Conservation (phyloP, 2,113 vertebrate genomes). For the Saguinus imperator region DNA sequence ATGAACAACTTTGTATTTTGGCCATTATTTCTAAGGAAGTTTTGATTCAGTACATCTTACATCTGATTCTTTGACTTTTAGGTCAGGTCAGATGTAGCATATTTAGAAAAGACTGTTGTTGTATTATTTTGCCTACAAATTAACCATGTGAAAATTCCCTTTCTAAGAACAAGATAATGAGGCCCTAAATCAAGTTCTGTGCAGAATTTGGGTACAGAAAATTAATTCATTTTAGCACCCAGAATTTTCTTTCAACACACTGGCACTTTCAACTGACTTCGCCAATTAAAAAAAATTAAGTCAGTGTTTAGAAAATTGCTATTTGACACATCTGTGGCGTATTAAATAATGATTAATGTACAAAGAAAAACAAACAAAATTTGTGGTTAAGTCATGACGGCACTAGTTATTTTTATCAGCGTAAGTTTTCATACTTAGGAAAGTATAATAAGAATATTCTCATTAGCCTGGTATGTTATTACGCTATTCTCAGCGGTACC, state of each 20-base stretch:
- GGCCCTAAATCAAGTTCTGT: not conserved
- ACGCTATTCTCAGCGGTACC: not conserved
- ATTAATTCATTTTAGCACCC: not conserved
- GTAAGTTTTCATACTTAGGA: constrained; percentile 25
- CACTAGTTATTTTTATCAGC: constrained; percentile 54
- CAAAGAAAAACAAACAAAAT: not conserved
- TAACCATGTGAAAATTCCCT: not conserved
- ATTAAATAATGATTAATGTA: constrained; percentile 43
- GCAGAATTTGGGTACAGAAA: not conserved
- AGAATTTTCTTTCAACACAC: not conserved
- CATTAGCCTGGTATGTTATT: constrained; percentile 70
- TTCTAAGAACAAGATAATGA: not conserved
- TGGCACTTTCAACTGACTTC: not conserved
- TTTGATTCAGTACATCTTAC: not conserved
- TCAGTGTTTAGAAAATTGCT: constrained; percentile 14
- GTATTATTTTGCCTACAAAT: not conserved
- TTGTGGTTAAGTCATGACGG: constrained; percentile 24
- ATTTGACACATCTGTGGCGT: constrained; percentile 46
- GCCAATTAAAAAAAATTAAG: not conserved
- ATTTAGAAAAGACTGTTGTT: not conserved
- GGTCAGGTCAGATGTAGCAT: not conserved
- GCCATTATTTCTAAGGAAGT: not conserved
- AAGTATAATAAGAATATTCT: constrained; percentile 54
- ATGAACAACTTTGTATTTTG: not conserved
- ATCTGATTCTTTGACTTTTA: not conserved